Evolutionary conservation across 2,113 vertebrate genomes (phyloP).

Genomic region (Phalacrocorax pelagicus): DNA sequence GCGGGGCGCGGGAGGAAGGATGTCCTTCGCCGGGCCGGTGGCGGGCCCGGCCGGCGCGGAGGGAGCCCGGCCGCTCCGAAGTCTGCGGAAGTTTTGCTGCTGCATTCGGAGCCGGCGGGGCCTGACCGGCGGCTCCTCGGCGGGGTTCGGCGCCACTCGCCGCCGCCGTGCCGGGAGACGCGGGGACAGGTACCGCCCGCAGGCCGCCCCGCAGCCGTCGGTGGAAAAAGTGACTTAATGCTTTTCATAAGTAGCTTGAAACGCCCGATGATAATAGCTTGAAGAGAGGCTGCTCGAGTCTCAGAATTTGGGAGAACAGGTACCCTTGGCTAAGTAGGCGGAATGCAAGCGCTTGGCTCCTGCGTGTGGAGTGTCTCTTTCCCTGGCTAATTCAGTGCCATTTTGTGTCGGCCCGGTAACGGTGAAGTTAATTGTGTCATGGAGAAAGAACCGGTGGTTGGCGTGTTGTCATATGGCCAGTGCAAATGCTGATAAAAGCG

Average conservation of each 20-base stretch:
- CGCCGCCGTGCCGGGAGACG: background rate
- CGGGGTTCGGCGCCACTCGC: too few relatives aligned
- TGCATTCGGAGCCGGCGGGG: too few relatives aligned
- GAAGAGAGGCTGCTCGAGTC: background rate
- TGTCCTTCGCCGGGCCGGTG: too few relatives aligned
- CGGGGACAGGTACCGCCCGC: background rate
- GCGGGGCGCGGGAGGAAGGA: too few relatives aligned
- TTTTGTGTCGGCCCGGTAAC: background rate
- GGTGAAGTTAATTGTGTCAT: background rate
- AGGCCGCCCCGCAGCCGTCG: background rate
- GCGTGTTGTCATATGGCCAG: rapidly evolving
- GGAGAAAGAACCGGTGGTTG: background rate
- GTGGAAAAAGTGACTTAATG: background rate
- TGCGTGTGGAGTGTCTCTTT: background rate
- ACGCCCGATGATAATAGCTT: background rate
- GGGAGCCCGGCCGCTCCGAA: too few relatives aligned
- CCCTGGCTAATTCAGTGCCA: background rate
- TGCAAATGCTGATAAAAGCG: background rate
- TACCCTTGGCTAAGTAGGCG: background rate
- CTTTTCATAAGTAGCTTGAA: background rate
- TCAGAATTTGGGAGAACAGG: rapidly evolving
- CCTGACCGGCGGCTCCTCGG: too few relatives aligned
- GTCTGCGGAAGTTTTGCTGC: too few relatives aligned
- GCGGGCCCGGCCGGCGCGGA: too few relatives aligned
- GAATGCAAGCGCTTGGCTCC: background rate